Evolutionary conservation across 2,113 vertebrate genomes (phyloP), one percentile per base, ranked within the genome.

Genomic region (Clupea harengus): DNA sequence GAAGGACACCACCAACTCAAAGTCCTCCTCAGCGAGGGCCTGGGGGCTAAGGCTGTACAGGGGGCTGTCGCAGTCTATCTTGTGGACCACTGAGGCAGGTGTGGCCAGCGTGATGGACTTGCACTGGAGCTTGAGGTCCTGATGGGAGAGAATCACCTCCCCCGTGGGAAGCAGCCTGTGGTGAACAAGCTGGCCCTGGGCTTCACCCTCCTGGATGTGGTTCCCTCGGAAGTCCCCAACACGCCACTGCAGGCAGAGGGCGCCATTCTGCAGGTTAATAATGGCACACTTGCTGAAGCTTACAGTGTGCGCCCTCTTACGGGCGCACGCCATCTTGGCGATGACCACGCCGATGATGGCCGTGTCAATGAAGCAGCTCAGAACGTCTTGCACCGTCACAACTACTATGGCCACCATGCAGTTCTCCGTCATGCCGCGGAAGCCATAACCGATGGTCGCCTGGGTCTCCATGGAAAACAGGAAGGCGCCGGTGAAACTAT

Each of bases 381-480:
- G 86, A 32, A 99, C 95, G 0, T 98, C 97, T 86, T 99, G 98
- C 0, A 98, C 89, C 44, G 97, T 95, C 0, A 99, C 97, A 0
- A 91, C 7, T 9, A 98, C 90, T 75, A 99, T 96, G 0, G 98
- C 97, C 0, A 91, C 10, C 0, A 96, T 95, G 91, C 98, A 99
- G 89, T 97, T 97, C 84, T 99, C 98, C 0, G 97, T 96, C 89
- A 99, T 97, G 0, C 97, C 98, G 32, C 97, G 96, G 89, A 92
- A 94, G 0, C 98, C 98, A 0, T 98, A 99, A 0, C 98, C 98
- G 0, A 99, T 99, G 90, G 98, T 99, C 0, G 98, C 97, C 18
- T 99, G 98, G 0, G 97, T 98, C 89, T 99, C 98, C 0, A 99
- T 95, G 0, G 98, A 98, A 92, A 99, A 99, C 0, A 99, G 93